These are phyloP conservation scores for Epicampocera succincta DNA, from an alignment of 2,888 invertebrate genomes.

Conservation along the genomic window DNA sequence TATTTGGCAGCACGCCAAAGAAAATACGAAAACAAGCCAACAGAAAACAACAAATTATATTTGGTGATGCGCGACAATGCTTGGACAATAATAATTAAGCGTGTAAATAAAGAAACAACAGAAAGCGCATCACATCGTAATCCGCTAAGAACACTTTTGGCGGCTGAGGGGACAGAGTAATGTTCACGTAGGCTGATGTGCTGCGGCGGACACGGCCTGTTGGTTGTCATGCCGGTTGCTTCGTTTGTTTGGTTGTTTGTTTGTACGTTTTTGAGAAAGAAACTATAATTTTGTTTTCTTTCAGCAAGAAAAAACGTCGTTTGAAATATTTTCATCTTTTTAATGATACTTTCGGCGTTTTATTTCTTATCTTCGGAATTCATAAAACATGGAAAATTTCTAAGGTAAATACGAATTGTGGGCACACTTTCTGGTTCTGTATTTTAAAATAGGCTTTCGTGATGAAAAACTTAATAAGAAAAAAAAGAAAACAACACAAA, in stretches of 20 bases:
- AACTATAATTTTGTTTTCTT: too few relatives aligned
- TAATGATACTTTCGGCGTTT: slow-evolving; percentile 19
- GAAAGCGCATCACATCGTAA: not conserved
- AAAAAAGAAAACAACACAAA: not conserved
- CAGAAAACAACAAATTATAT: slow-evolving; percentile 56
- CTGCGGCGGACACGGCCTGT: too few relatives aligned
- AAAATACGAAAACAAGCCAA: slow-evolving; percentile 40
- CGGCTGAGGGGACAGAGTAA: too few relatives aligned
- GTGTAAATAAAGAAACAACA: slow-evolving; percentile 73
- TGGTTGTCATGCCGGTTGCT: too few relatives aligned
- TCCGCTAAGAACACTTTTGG: too few relatives aligned
- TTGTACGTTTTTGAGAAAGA: too few relatives aligned
- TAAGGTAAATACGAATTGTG: not conserved
- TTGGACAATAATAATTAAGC: slow-evolving; percentile 79
- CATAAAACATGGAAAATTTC: not conserved
- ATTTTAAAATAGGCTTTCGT: not conserved
- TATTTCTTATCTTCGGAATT: slow-evolving; percentile 4
- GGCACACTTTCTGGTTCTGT: not conserved
- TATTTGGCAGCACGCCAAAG: slow-evolving; percentile 61
- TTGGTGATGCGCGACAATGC: slow-evolving; percentile 67
- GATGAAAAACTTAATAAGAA: not conserved
- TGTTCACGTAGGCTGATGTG: too few relatives aligned
- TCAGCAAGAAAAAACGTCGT: too few relatives aligned
- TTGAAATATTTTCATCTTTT: slow-evolving; percentile 2
- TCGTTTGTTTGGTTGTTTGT: too few relatives aligned